Base-by-base conservation (phyloP, 1,140 invertebrate genomes). In the Wasmannia auropunctata region DNA sequence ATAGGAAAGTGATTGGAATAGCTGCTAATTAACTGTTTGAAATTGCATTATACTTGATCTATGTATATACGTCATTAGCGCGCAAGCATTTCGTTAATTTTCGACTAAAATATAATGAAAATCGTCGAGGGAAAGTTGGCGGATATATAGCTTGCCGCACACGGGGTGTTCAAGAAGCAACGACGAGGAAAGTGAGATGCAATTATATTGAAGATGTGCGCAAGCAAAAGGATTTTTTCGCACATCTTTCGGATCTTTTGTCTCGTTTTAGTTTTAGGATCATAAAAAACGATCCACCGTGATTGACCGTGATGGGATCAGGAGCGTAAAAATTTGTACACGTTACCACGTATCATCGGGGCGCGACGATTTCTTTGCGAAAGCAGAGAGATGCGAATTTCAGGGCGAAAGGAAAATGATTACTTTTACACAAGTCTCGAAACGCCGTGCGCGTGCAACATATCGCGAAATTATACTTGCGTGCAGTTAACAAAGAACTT, bases 151-250 rank as follows among this genome's bases (percentile, higher is more conserved):
- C 58, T 84, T 69, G 85, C n/a, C 75, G 76, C 79, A 90, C 74
- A 91, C 85, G 90, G 85, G 76, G 76, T 83, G 76, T 90, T 75
- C 87, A 87, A 87, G 81, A 76, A 69, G 60, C 63, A 58, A 80
- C 81, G 75, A 74, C 56, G 72, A 81, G 34, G 69, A 79, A 81
- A 81, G 28, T 65, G 49, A 10, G 31, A 86, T 58, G 79, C 3
- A 58, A n/a, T 31, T 67, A 16, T 40, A 8, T 76, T 84, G 65
- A 58, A 28, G 46, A 85, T 31, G 84, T 22, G 46, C n/a, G n/a
- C n/a, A 60, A 54, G 49, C 46, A 46, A 87, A 14, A 70, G 75
- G 60, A 80, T 80, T 56, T 81, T 81, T 76, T 86, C 76, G 54
- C 75, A 56, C 46, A 63, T 86, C 54, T n/a, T n/a, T n/a, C n/a